Conservation (phyloP, 2,113 vertebrate genomes). For the Cygnus buccinator region DNA sequence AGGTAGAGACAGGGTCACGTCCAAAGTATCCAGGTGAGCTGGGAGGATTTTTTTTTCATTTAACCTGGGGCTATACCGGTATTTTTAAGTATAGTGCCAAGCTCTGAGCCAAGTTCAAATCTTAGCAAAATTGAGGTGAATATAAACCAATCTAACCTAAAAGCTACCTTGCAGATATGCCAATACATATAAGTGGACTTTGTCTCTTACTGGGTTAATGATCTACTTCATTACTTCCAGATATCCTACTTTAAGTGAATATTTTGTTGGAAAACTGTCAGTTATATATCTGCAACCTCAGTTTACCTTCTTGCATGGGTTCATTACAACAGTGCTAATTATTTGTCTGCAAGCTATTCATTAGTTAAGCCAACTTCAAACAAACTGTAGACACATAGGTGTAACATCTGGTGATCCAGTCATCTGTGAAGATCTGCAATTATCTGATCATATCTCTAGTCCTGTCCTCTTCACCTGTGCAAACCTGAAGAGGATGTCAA, state of each 20-base stretch:
- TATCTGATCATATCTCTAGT: background rate
- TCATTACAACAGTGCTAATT: background rate
- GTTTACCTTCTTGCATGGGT: background rate
- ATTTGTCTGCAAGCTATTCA: background rate
- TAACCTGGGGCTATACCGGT: background rate
- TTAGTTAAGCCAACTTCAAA: background rate
- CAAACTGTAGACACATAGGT: background rate
- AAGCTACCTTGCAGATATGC: background rate
- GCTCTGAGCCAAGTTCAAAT: background rate
- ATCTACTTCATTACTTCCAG: background rate
- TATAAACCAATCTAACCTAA: background rate
- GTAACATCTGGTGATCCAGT: accelerated
- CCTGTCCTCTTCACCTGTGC: accelerated
- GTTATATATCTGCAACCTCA: background rate
- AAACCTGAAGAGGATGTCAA: background rate
- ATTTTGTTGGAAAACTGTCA: background rate
- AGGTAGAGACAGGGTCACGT: background rate
- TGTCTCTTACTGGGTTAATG: background rate
- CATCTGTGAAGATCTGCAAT: background rate
- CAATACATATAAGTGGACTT: accelerated
- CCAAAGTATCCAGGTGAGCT: background rate
- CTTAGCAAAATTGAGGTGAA: accelerated
- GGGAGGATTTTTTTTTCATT: accelerated
- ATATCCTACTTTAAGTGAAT: background rate
- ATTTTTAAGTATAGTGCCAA: accelerated